phyloP scores from a whole-genome alignment of 2,113 vertebrate species.

The Monopterus albus region DNA sequence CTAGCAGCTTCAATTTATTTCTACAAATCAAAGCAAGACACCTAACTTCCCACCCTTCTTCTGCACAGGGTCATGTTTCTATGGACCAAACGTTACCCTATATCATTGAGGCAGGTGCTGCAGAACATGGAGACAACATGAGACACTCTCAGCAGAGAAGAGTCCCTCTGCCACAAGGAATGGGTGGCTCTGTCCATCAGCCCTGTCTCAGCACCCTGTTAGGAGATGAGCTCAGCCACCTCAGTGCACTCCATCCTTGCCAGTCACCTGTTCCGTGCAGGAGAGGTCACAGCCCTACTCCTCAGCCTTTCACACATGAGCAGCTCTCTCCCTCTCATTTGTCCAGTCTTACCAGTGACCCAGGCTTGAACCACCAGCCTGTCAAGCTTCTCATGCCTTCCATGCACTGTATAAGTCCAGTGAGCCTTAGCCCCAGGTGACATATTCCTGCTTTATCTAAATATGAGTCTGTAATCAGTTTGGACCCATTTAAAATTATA shows the following conservation, averaged over 20 bases:
- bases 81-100: constrained; percentile 84
- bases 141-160: constrained; percentile 69
- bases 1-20: no score
- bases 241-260: constrained; percentile 82
- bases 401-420: constrained; percentile 83
- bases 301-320: constrained; percentile 67
- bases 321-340: constrained; percentile 36
- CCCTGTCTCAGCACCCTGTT: constrained; percentile 85
- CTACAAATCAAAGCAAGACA: not conserved
- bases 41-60: not conserved
- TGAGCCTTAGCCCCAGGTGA: constrained; percentile 93
- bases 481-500: not conserved
- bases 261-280: constrained; percentile 81
- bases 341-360: constrained; percentile 30
- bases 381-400: constrained; percentile 89
- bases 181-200: constrained; percentile 80
- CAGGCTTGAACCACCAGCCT: constrained; percentile 69
- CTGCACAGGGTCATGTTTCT: constrained; percentile 77
- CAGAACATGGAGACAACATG: constrained; percentile 72
- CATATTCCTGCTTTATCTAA: not conserved
- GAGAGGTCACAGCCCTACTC: constrained; percentile 81
- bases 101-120: constrained; percentile 82
- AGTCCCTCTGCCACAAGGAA: constrained; percentile 82
- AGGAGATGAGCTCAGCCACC: constrained; percentile 87
- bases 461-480: not conserved